Evolutionary conservation across 2,113 vertebrate genomes (phyloP).

Genomic region (Calidris pugnax): DNA sequence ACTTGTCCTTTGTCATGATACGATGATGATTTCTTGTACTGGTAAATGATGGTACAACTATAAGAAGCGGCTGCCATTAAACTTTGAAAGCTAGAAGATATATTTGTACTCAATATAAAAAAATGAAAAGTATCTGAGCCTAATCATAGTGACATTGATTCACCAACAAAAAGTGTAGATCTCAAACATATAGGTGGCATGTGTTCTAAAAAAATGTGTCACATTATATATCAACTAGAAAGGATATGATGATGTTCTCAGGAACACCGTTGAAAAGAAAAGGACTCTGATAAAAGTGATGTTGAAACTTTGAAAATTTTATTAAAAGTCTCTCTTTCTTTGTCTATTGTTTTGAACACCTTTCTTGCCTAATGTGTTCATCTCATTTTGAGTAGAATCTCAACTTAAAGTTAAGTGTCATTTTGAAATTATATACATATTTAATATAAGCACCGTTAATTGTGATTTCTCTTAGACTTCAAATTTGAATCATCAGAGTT

Average conservation of each 20-base stretch:
- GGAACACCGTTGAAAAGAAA: neutral
- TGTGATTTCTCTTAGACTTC: neutral
- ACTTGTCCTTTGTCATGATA: neutral
- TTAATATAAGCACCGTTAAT: neutral
- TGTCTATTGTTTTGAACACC: neutral
- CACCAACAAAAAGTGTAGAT: neutral
- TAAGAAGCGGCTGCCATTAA: neutral
- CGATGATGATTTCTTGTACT: too few relatives aligned
- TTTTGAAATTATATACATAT: neutral
- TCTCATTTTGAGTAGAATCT: neutral
- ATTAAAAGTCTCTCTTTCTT: neutral
- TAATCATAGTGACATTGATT: neutral
- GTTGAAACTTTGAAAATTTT: neutral
- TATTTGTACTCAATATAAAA: neutral
- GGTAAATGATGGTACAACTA: neutral
- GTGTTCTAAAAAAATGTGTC: neutral
- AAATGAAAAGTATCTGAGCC: neutral
- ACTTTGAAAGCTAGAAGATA: neutral
- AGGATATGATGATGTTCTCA: neutral
- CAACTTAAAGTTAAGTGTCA: neutral
- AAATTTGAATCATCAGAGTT: neutral
- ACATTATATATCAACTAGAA: neutral
- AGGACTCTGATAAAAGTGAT: neutral
- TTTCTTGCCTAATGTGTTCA: neutral
- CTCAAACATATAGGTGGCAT: neutral